A percentile compares a stretch with the other conserved stretches of the same genome.
Evolutionary conservation across 35 echinoderm and acorn worm species (phyloP).

Genomic region (Hemicentrotus pulcherrimus): DNA sequence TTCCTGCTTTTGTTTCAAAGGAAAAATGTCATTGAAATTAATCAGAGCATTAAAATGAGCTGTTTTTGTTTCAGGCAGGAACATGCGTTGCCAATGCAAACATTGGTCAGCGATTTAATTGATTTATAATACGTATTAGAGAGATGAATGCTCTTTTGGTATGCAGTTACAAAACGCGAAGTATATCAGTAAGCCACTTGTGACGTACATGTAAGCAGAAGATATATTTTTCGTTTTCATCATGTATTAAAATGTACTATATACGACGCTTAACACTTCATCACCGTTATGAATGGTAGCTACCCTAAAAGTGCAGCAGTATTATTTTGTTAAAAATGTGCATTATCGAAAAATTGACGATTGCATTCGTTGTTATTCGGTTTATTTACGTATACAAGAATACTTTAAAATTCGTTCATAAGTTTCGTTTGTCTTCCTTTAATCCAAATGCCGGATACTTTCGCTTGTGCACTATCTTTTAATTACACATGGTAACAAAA

Average conservation of each 20-base stretch:
- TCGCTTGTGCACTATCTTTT: too few relatives aligned
- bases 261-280: not conserved
- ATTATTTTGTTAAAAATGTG: not conserved
- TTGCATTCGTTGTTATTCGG: too few relatives aligned
- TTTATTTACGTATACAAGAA: too few relatives aligned
- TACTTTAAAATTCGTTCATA: too few relatives aligned
- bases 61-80: not conserved
- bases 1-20: not conserved
- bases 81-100: not conserved
- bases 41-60: constrained; percentile 11
- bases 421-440: too few relatives aligned
- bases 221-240: not conserved
- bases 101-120: not conserved
- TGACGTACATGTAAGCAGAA: not conserved
- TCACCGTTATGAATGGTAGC: too few relatives aligned
- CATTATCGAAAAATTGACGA: too few relatives aligned
- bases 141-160: not conserved
- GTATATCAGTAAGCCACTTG: not conserved
- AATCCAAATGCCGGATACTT: too few relatives aligned
- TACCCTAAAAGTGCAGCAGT: not conserved
- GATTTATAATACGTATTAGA: not conserved
- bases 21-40: not conserved
- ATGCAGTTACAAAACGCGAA: not conserved
- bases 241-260: not conserved
- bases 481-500: too few relatives aligned